Evolutionary conservation across 2,888 invertebrate species (phyloP).

Genomic region (Cephonodes hylas): DNA sequence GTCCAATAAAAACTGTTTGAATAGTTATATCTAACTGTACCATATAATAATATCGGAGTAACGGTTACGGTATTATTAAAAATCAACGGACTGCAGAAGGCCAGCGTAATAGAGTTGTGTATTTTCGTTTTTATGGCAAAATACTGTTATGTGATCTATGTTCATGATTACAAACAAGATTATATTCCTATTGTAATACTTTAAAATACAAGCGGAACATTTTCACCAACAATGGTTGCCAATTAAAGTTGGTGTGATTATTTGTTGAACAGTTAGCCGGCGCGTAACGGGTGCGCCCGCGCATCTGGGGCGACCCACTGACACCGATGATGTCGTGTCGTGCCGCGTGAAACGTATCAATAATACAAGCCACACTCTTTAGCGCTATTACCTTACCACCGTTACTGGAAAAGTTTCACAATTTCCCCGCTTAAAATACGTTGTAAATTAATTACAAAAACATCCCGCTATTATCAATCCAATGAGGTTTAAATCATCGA

Average conservation of each 20-base stretch:
- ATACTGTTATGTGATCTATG: conserved; percentile 3
- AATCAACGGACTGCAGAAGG: conserved; percentile 15
- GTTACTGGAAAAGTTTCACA: conserved; percentile 12
- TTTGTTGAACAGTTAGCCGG: conserved; percentile 70
- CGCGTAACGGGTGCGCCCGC: conserved; percentile 65
- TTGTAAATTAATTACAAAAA: neutral
- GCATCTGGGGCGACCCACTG: conserved; percentile 73
- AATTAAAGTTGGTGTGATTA: conserved; percentile 60
- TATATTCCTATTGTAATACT: conserved; percentile 21
- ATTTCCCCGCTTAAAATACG: neutral
- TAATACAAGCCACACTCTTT: conserved; percentile 35
- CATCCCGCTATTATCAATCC: neutral
- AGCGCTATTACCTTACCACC: conserved; percentile 22
- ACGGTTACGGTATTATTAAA: conserved; percentile 31
- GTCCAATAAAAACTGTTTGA: conserved; percentile 40
- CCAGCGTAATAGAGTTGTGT: neutral
- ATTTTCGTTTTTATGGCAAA: conserved; percentile 1
- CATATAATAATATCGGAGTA: conserved; percentile 41
- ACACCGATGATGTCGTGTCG: conserved; percentile 61
- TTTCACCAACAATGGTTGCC: conserved; percentile 50
- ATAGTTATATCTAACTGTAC: conserved; percentile 48
- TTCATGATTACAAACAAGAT: conserved; percentile 13
- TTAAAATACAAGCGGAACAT: conserved; percentile 35
- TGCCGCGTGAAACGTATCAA: conserved; percentile 44
- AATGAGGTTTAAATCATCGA: neutral